Conservation (phyloP, 1,140 invertebrate species). For the Drosophila mauritiana region DNA sequence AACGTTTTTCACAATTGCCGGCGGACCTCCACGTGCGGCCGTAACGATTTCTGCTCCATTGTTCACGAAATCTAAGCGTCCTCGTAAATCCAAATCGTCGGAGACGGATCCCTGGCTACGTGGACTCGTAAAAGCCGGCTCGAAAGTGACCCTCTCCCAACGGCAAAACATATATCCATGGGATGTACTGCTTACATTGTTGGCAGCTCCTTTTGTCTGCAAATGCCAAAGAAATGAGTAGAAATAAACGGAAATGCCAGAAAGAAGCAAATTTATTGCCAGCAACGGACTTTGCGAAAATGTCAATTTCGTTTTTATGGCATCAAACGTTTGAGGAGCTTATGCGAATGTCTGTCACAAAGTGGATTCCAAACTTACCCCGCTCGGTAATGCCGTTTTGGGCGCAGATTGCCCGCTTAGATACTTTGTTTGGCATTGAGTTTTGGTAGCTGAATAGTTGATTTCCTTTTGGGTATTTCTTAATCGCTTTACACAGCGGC, state of each 20-base stretch:
- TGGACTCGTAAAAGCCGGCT: conserved; percentile 70
- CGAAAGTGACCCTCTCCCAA: conserved; percentile 31
- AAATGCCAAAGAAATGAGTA: conserved; percentile 59
- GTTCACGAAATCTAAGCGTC: conserved; percentile 71
- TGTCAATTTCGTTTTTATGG: conserved; percentile 79
- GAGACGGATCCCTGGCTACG: conserved; percentile 41
- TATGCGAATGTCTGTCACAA: conserved; percentile 75
- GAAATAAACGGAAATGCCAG: conserved; percentile 57
- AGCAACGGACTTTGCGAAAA: conserved; percentile 75
- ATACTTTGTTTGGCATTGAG: conserved; percentile 23
- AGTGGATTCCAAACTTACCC: conserved; percentile 64
- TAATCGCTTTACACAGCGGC: not conserved
- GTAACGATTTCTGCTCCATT: conserved; percentile 58
- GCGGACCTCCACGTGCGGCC: conserved; percentile 33
- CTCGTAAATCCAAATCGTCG: conserved; percentile 71
- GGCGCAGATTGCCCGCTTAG: conserved; percentile 10
- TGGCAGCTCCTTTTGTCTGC: conserved; percentile 51
- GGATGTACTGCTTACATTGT: conserved; percentile 59
- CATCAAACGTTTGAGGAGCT: conserved; percentile 78
- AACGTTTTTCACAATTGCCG: conserved; percentile 41
- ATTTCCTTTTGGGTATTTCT: not conserved
- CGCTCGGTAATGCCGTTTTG: conserved; percentile 5
- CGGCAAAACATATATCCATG: conserved; percentile 32
- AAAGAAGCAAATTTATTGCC: conserved; percentile 74
- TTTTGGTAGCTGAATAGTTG: not conserved